A percentile compares a stretch with the other conserved stretches of the same genome.
These are phyloP conservation scores for Chromobotia macracanthus DNA, from an alignment of 2,797 vertebrate species.

Conservation along the genomic window DNA sequence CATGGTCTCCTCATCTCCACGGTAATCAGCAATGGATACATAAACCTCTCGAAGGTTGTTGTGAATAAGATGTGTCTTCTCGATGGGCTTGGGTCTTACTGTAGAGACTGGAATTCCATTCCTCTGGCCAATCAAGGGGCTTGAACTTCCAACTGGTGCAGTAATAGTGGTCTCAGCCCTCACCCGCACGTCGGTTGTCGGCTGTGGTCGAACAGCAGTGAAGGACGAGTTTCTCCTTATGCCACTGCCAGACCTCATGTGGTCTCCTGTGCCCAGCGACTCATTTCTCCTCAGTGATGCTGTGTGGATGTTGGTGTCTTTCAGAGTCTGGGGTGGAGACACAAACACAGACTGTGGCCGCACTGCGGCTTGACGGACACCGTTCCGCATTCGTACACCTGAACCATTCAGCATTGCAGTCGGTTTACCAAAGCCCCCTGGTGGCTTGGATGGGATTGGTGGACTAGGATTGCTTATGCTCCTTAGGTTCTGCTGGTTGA, in stretches of 20 bases:
- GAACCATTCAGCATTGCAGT: conserved; percentile 72
- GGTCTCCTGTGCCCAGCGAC: conserved; percentile 86
- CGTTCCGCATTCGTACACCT: conserved; percentile 91
- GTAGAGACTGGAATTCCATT: conserved; percentile 93
- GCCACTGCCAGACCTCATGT: conserved; percentile 78
- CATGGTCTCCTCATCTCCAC: conserved; percentile 95
- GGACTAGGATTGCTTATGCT: conserved; percentile 84
- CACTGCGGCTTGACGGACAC: conserved; percentile 90
- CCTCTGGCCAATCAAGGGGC: conserved; percentile 74
- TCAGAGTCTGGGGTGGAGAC: conserved; percentile 85
- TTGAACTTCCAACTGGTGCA: conserved; percentile 48
- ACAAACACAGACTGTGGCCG: conserved; percentile 96
- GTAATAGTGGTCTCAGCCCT: conserved; percentile 54
- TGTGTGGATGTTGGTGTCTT: conserved; percentile 86
- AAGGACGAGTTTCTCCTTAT: conserved; percentile 94
- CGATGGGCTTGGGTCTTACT: conserved; percentile 92
- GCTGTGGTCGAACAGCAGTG: conserved; percentile 83
- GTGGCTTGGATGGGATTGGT: conserved; percentile 94
- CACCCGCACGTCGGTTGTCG: conserved; percentile 61
- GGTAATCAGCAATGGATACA: conserved; percentile 96
- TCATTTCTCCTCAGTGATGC: conserved; percentile 93
- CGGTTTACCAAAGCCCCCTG: conserved; percentile 89
- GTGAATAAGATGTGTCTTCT: conserved; percentile 95
- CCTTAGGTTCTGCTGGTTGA: conserved; percentile 79
- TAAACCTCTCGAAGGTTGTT: conserved; percentile 96